phyloP scores from a whole-genome alignment of 2,888 invertebrate species.

The Plebejus argus region DNA sequence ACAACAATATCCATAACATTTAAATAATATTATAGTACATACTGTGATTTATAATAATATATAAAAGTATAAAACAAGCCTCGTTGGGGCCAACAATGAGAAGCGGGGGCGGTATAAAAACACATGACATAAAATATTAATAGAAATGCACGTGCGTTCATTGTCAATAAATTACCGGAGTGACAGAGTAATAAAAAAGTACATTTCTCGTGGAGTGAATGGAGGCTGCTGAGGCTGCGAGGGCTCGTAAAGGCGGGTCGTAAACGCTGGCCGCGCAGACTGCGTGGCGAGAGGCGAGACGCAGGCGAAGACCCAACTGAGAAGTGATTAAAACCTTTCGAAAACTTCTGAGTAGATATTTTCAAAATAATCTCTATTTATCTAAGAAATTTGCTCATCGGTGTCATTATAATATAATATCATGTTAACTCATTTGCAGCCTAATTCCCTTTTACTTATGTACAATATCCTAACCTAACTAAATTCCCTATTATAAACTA shows the following conservation, averaged over 20 bases:
- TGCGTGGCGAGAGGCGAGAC: constrained; percentile 75
- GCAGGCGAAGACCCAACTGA: constrained; percentile 31
- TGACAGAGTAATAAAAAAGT: constrained; percentile 80
- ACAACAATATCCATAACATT: constrained; percentile 23
- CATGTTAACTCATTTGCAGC: too few relatives aligned
- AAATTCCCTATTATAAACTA: too few relatives aligned
- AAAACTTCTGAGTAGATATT: not conserved
- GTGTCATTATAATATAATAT: too few relatives aligned
- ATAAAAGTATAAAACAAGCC: constrained; percentile 66
- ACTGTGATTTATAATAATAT: constrained; percentile 27
- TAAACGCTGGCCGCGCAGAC: constrained; percentile 78
- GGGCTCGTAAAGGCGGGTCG: constrained; percentile 71
- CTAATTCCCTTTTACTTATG: too few relatives aligned
- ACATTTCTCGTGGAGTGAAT: constrained; percentile 78
- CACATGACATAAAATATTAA: constrained; percentile 79
- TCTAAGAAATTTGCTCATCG: too few relatives aligned
- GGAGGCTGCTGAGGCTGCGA: constrained; percentile 76
- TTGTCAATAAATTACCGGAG: constrained; percentile 80
- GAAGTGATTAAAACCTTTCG: not conserved
- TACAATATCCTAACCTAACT: too few relatives aligned
- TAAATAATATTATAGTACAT: constrained; percentile 6
- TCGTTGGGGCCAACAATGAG: constrained; percentile 61
- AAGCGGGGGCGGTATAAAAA: constrained; percentile 55
- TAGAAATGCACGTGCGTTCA: constrained; percentile 81
- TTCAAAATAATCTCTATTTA: too few relatives aligned